Percentiles rank a stretch among this genome's conserved stretches.
phyloP scores from a whole-genome alignment of 2,797 vertebrate species.

The Sphenodon punctatus region DNA sequence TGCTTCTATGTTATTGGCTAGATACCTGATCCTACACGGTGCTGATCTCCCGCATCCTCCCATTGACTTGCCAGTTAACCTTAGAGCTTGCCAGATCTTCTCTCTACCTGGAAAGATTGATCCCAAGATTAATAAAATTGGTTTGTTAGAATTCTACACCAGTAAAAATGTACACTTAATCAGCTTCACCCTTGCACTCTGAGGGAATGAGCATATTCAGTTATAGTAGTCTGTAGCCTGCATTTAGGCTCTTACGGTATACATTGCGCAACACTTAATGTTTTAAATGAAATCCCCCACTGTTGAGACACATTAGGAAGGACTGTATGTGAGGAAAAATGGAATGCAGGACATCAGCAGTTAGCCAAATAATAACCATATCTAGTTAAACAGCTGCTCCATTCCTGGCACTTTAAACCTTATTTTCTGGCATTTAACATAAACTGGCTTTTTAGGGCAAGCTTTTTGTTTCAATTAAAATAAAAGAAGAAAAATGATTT shows the following conservation, averaged over 20 bases:
- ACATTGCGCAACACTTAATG: background rate
- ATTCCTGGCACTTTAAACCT: background rate
- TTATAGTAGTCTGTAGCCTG: background rate
- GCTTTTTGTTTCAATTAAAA: slow-evolving; percentile 30
- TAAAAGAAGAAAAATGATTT: slow-evolving; percentile 39
- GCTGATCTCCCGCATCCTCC: background rate
- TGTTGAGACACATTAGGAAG: background rate
- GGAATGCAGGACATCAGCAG: background rate
- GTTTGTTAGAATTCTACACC: background rate
- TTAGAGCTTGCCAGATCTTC: background rate
- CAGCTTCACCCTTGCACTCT: slow-evolving; percentile 15
- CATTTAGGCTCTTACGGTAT: background rate
- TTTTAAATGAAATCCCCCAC: background rate
- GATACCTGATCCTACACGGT: background rate
- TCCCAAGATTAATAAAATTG: background rate
- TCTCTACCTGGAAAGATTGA: background rate
- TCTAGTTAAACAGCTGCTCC: background rate
- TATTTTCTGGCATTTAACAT: slow-evolving; percentile 12
- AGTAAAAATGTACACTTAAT: background rate
- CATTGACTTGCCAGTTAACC: background rate
- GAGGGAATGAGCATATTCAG: background rate
- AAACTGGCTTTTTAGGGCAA: slow-evolving; percentile 12
- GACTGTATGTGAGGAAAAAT: background rate
- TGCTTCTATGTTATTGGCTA: background rate
- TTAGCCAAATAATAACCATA: background rate